These are phyloP conservation scores for Blera fallax DNA, from an alignment of 2,888 invertebrate genomes.

Conservation along the genomic window DNA sequence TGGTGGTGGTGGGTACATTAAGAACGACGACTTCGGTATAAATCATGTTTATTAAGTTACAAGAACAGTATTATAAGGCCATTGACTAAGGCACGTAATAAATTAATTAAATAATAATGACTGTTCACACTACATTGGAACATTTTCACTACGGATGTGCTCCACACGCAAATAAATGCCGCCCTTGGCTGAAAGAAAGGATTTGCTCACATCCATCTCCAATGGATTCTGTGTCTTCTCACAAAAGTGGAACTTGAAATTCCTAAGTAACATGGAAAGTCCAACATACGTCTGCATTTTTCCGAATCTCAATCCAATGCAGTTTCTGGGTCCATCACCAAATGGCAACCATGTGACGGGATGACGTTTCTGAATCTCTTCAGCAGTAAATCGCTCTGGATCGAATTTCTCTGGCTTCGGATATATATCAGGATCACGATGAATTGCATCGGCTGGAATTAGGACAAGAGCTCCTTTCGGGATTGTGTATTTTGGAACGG, in stretches of 20 bases:
- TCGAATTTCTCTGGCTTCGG: slow-evolving; percentile 84
- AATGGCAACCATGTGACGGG: slow-evolving; percentile 78
- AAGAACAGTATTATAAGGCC: no score
- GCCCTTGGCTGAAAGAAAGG: slow-evolving; percentile 47
- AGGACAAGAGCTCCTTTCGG: slow-evolving; percentile 78
- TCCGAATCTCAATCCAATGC: slow-evolving; percentile 79
- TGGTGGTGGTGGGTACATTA: no score
- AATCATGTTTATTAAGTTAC: no score
- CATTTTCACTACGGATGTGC: neutral
- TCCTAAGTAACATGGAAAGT: slow-evolving; percentile 73
- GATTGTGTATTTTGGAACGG: slow-evolving; percentile 82
- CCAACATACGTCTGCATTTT: slow-evolving; percentile 78
- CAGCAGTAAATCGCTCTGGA: slow-evolving; percentile 84
- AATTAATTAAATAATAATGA: neutral
- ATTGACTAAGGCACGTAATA: no score
- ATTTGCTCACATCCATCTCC: slow-evolving; percentile 3
- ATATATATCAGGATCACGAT: slow-evolving; percentile 83
- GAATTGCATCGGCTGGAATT: slow-evolving; percentile 82
- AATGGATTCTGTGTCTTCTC: slow-evolving; percentile 59
- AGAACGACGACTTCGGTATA: no score
- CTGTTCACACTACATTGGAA: no score
- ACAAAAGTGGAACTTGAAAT: slow-evolving; percentile 73
- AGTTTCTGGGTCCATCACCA: slow-evolving; percentile 79
- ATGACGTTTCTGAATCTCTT: slow-evolving; percentile 83
- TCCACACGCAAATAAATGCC: slow-evolving; percentile 72